phyloP scores from a whole-genome alignment of 1,140 invertebrate species.

The Dendroctonus ponderosae region DNA sequence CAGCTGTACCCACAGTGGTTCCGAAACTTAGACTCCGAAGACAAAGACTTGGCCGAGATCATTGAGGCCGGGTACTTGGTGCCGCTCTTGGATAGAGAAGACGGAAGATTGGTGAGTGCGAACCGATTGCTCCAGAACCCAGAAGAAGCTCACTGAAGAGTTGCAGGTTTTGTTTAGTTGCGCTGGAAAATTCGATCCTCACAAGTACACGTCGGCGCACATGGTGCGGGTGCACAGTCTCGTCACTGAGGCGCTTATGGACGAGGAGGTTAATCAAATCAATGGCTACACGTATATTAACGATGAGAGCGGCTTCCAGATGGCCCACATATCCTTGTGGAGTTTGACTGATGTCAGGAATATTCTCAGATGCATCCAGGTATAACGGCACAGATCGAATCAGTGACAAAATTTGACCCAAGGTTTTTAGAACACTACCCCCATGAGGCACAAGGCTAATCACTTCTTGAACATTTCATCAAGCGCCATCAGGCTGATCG shows the following conservation, averaged over 20 bases:
- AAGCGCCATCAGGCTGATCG: slow-evolving; percentile 73
- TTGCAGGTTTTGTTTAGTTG: slow-evolving; percentile 69
- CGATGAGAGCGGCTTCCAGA: slow-evolving; percentile 77
- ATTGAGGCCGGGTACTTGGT: slow-evolving; percentile 79
- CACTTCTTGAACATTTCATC: slow-evolving; percentile 81
- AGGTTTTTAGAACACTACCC: slow-evolving; percentile 72
- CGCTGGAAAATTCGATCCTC: slow-evolving; percentile 72
- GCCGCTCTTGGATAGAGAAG: slow-evolving; percentile 71
- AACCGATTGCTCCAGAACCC: background rate
- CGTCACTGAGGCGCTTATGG: slow-evolving; percentile 72
- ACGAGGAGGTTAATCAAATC: slow-evolving; percentile 78
- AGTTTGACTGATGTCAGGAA: slow-evolving; percentile 74
- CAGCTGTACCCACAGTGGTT: slow-evolving; percentile 83
- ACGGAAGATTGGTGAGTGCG: slow-evolving; percentile 56
- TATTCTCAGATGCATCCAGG: slow-evolving; percentile 76
- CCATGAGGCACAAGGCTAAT: slow-evolving; percentile 81
- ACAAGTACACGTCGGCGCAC: slow-evolving; percentile 69
- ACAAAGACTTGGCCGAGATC: slow-evolving; percentile 71
- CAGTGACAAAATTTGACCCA: background rate
- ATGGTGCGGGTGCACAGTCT: slow-evolving; percentile 76
- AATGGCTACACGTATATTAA: slow-evolving; percentile 78
- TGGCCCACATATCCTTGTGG: slow-evolving; percentile 80
- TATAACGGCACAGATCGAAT: slow-evolving; percentile 40
- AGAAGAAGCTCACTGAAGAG: background rate
- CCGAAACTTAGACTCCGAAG: slow-evolving; percentile 68